A percentile compares a stretch with the other conserved stretches of the same genome.
Conservation (phyloP, 2,113 vertebrate genomes). For the Halcyon senegalensis region DNA sequence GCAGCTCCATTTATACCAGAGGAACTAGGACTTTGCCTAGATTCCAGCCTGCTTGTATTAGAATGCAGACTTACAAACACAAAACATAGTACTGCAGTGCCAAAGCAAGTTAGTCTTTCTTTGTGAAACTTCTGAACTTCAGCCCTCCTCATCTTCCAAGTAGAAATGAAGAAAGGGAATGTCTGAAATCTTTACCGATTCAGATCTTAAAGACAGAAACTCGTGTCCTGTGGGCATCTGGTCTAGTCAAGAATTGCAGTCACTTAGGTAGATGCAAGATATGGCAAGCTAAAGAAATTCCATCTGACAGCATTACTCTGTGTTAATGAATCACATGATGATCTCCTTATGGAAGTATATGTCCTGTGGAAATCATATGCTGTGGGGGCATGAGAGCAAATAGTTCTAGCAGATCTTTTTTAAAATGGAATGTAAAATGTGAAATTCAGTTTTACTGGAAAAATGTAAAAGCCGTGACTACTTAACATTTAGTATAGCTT, state of each 20-base stretch:
- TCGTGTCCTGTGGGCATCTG: background rate
- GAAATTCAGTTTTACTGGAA: background rate
- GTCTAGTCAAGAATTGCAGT: background rate
- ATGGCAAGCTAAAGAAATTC: background rate
- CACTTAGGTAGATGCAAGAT: background rate
- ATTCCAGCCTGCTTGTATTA: background rate
- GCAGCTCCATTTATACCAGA: background rate
- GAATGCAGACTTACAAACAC: background rate
- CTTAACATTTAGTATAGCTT: background rate
- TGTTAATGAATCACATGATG: background rate
- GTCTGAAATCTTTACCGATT: background rate
- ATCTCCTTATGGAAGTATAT: background rate
- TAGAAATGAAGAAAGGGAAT: background rate
- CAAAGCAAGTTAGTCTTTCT: background rate
- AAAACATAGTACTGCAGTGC: background rate
- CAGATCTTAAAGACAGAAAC: background rate
- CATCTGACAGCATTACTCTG: background rate
- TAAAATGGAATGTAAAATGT: background rate
- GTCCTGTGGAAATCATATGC: background rate
- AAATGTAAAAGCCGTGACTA: background rate
- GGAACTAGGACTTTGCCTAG: background rate
- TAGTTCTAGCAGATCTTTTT: background rate
- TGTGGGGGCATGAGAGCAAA: background rate
- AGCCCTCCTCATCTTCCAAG: background rate
- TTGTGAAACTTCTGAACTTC: background rate